Base-by-base conservation (phyloP, 2,888 invertebrate species). In the Ophioninae sp. region DNA sequence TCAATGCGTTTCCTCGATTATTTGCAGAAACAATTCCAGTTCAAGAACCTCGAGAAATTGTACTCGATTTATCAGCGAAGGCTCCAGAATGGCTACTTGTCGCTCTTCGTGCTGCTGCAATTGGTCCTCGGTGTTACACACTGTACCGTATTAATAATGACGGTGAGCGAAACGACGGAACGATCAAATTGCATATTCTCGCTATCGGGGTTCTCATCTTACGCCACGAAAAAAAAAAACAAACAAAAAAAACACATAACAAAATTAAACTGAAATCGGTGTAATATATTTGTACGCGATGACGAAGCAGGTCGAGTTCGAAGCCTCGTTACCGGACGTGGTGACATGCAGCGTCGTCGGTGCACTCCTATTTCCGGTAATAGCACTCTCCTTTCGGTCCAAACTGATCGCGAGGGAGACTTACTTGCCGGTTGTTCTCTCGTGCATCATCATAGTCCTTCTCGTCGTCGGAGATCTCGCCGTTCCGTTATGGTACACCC, bases 31-130 rank as follows among this genome's bases (percentile, higher is more conserved):
- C 96, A 96, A 93, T 97, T 97, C 89, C 94, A 95, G 89, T 95
- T 96, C 87, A 95, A 96, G 89, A 95, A 96, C 90, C 93, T 97
- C 85, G 96, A 97, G 92, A 95, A 95, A 73, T 94, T 97, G 61
- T 97, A 96, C 91, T 94, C 95, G 86, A 94, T 95, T 85, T 97
- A 97, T 90, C 96, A 96, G 87, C 95, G 96, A 87, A 95, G 97
- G 88, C 93, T 97, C 83, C 96, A 96, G 89, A 95, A 96, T 92
- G 96, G 96, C 74, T 96, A 97, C 87, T 95, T 97, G 85, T 96
- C 96, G 84, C 94, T 97, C 81, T 97, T 96, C 92, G 94, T 97
- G 85, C 94, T 96, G 30, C 93, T 97, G 70, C 95, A 96, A 89
- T 93, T 95, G 78, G 90, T 95, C 57, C 94, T 97, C 74, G 95